Base-by-base conservation (phyloP, 2,113 vertebrate genomes). In the Pluvianellus socialis region DNA sequence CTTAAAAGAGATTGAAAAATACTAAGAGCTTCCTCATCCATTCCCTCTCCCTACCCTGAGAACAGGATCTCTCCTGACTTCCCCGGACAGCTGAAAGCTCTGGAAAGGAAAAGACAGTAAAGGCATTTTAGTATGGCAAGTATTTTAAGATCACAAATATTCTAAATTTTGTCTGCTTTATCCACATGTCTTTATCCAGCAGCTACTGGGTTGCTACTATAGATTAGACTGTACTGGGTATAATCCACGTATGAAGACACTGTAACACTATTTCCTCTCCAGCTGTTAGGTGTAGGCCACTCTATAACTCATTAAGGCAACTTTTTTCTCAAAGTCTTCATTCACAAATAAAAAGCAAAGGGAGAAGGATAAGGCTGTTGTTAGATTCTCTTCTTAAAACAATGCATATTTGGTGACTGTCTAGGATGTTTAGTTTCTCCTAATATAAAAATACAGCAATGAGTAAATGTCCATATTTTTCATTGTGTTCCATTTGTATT, bases 341-440 rank as follows among this genome's bases (percentile, higher is more conserved):
- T 68, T 92, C 33, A 58, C 8, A 58, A 58, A 61, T 52, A 62
- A 76, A 91, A 91, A 95, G 58, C 50, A 76, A 96, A 93, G 24
- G 73, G 26, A 61, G n/a, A 88, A 33, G 50, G 61, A 18, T 70
- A 67, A 94, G 76, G 65, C 56, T 93, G 20, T 71, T 91, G 42
- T 71, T 95, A 68, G n/a, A 73, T 86, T 94, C 40, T 74, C 49
- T 70, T 79, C 74, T 77, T 88, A 88, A 85, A 96, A 79, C 67
- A 94, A 49, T 86, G 32, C 76, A 66, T 81, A 75, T 49, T 19
- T 93, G 50, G 30, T 94, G 73, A 58, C 47, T 94, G 65, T 52
- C 79, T 94, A 95, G 72, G 45, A 82, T 56, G 8, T 45, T 72
- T 92, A 70, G 49, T 70, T 79, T 44, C 23, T 94, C 38, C 50